These are phyloP conservation scores for Pristionchus exspectatus DNA, from an alignment of 2,888 invertebrate species.

Conservation along the genomic window DNA sequence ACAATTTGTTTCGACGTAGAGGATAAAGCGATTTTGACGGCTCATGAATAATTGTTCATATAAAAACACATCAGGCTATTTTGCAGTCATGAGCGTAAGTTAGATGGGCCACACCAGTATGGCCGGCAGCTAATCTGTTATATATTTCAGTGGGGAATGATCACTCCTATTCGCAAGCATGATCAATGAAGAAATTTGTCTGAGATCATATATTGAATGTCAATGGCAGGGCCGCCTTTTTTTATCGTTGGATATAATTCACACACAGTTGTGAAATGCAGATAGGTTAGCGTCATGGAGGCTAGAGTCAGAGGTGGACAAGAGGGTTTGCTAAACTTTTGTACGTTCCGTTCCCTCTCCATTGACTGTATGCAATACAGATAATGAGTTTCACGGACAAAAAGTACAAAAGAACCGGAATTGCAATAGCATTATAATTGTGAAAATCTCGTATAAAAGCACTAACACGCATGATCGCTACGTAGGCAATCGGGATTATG, in stretches of 20 bases:
- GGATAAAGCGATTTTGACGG: conserved; percentile 9
- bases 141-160: no score
- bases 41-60: not conserved
- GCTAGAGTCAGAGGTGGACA: not conserved
- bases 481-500: not conserved
- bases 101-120: no score
- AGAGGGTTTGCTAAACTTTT: not conserved
- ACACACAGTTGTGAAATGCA: conserved; percentile 25
- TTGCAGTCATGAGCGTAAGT: no score
- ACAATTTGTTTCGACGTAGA: not conserved
- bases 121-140: no score
- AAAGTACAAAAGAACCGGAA: not conserved
- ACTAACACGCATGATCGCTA: conserved; percentile 14
- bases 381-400: no score
- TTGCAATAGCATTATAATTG: not conserved
- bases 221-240: not conserved
- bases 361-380: no score
- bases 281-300: conserved; percentile 16
- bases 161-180: no score
- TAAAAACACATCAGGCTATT: no score
- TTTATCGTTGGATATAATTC: not conserved
- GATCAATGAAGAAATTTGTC: no score
- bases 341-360: no score
- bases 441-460: conserved; percentile 18
- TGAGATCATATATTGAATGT: not conserved